Evolutionary conservation across 1,140 invertebrate genomes (phyloP).

Genomic region (Apis dorsata): DNA sequence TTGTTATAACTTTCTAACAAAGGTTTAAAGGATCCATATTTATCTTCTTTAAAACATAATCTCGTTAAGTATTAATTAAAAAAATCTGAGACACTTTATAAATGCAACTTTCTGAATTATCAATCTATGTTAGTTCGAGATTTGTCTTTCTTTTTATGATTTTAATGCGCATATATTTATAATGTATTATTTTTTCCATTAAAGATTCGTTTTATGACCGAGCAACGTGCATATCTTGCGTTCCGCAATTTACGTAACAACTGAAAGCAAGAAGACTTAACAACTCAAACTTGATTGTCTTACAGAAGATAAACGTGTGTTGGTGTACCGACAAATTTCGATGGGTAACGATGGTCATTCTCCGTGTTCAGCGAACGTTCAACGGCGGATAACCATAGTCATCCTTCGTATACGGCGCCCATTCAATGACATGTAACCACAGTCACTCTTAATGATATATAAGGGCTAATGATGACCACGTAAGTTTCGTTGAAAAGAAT

Average conservation of each 20-base stretch:
- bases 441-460: not conserved
- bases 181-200: not conserved
- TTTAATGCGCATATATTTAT: no score
- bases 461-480: not conserved
- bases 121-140: no score
- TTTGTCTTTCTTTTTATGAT: no score
- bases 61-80: no score
- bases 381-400: slow-evolving; percentile 1
- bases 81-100: no score
- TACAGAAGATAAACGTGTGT: not conserved
- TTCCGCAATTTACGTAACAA: not conserved
- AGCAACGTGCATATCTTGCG: not conserved
- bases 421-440: not conserved
- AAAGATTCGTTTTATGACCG: not conserved
- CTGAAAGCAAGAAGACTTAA: not conserved
- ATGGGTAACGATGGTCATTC: not conserved
- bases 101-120: no score
- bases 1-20: no score
- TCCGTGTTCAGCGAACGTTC: not conserved
- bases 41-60: no score
- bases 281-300: not conserved
- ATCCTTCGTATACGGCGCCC: not conserved
- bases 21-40: no score
- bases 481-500: not conserved
- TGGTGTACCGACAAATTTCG: not conserved